These are phyloP conservation scores for Corythucha ciliata DNA, from an alignment of 2,888 invertebrate species.

Conservation along the genomic window DNA sequence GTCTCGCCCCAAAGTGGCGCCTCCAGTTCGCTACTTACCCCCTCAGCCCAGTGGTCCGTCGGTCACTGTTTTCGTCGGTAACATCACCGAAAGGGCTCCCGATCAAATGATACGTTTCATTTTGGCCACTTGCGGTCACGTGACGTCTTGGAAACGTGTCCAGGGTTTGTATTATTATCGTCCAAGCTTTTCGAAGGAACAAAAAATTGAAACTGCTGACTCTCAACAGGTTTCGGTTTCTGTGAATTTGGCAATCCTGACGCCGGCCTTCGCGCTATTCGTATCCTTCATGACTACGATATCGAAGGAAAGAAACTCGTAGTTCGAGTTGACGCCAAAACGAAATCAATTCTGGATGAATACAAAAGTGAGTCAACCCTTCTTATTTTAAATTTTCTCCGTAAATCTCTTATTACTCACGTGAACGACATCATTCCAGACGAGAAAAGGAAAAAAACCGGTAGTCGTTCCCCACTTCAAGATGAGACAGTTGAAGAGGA, in stretches of 20 bases:
- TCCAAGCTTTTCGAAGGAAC: not conserved
- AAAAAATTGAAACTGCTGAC: conserved; percentile 1
- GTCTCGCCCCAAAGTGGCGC: conserved; percentile 23
- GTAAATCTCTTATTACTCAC: not conserved
- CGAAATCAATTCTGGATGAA: conserved; percentile 84
- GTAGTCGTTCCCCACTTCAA: conserved; percentile 49
- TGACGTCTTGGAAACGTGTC: conserved; percentile 94
- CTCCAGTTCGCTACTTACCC: conserved; percentile 27
- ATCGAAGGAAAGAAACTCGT: conserved; percentile 89
- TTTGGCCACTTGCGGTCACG: conserved; percentile 85
- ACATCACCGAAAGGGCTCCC: conserved; percentile 89
- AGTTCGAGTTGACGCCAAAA: conserved; percentile 95
- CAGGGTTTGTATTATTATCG: conserved; percentile 46
- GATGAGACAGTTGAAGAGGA: conserved; percentile 50
- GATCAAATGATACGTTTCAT: conserved; percentile 91
- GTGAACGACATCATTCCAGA: conserved; percentile 40
- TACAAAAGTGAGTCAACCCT: conserved; percentile 64
- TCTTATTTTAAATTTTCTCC: not conserved
- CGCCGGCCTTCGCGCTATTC: conserved; percentile 86
- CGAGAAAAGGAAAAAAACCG: conserved; percentile 51
- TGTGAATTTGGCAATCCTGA: conserved; percentile 95
- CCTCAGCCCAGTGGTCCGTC: conserved; percentile 57
- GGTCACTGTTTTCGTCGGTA: conserved; percentile 95
- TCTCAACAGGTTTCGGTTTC: conserved; percentile 75
- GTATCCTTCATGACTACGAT: conserved; percentile 82